Percentiles rank a stretch among this genome's conserved stretches.
phyloP scores from a whole-genome alignment of 1,140 invertebrate genomes.

The Drosophila asahinai region DNA sequence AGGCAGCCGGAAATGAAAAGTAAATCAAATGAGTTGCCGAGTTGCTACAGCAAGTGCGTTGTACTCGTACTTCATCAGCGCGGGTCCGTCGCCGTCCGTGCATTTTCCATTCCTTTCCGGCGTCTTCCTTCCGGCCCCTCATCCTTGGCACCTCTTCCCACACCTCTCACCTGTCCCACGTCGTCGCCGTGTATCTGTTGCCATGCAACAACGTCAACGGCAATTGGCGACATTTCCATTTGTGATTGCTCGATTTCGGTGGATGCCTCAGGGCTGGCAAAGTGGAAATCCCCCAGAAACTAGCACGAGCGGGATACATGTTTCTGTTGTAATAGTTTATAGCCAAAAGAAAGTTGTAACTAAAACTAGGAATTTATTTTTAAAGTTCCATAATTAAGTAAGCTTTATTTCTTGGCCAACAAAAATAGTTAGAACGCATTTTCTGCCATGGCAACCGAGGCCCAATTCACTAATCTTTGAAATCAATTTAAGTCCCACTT shows the following conservation, averaged over 20 bases:
- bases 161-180: conserved; percentile 14
- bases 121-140: neutral
- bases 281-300: neutral
- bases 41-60: conserved; percentile 48
- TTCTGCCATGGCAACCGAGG: too few relatives aligned
- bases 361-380: too few relatives aligned
- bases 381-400: neutral
- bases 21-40: conserved; percentile 82
- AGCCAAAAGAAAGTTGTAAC: neutral
- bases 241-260: conserved; percentile 59
- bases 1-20: conserved; percentile 81
- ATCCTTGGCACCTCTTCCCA: neutral
- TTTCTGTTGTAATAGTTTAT: neutral
- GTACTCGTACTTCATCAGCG: conserved; percentile 69
- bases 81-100: conserved; percentile 49
- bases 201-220: conserved; percentile 41
- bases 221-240: conserved; percentile 62
- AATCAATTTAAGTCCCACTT: neutral
- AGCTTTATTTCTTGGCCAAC: too few relatives aligned
- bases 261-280: conserved; percentile 3
- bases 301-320: neutral
- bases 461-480: neutral
- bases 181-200: conserved; percentile 21
- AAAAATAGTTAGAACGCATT: too few relatives aligned
- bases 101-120: conserved; percentile 1